A percentile compares a stretch with the other conserved stretches of the same genome.
Evolutionary conservation across 2,113 vertebrate genomes (phyloP).

Genomic region (Myanophis thanlyinensis): DNA sequence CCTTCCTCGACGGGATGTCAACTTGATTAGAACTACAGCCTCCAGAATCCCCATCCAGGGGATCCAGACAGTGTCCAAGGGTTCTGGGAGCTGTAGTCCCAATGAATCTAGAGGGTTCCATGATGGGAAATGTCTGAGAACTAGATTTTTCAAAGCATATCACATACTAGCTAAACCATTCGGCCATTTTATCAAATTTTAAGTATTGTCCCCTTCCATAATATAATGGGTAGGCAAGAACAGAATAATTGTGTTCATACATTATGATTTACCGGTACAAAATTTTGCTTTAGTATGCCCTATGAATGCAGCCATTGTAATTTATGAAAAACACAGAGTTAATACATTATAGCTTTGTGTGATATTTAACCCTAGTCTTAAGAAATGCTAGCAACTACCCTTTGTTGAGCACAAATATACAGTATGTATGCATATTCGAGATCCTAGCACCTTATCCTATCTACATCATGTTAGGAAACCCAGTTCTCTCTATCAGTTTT

Average conservation of each 20-base stretch:
- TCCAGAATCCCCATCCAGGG: background rate
- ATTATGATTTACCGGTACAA: background rate
- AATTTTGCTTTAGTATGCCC: background rate
- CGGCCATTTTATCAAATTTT: background rate
- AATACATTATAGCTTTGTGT: too few species aligned
- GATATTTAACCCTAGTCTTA: too few species aligned
- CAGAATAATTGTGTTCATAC: background rate
- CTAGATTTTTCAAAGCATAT: background rate
- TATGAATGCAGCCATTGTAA: background rate
- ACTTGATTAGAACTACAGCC: background rate
- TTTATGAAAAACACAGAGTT: too few species aligned
- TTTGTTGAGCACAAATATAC: too few species aligned
- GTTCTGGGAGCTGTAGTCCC: background rate
- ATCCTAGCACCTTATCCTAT: too few species aligned
- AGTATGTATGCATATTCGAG: too few species aligned
- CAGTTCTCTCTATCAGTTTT: too few species aligned
- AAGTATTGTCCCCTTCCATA: background rate
- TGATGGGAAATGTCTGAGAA: background rate
- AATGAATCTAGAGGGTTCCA: background rate
- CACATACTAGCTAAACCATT: background rate
- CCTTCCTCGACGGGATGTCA: background rate
- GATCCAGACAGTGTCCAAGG: background rate
- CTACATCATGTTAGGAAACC: too few species aligned
- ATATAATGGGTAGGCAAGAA: background rate
- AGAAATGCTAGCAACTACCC: too few species aligned